Conservation (phyloP, 2,797 vertebrate species). For the Macroramphosus scolopax region DNA sequence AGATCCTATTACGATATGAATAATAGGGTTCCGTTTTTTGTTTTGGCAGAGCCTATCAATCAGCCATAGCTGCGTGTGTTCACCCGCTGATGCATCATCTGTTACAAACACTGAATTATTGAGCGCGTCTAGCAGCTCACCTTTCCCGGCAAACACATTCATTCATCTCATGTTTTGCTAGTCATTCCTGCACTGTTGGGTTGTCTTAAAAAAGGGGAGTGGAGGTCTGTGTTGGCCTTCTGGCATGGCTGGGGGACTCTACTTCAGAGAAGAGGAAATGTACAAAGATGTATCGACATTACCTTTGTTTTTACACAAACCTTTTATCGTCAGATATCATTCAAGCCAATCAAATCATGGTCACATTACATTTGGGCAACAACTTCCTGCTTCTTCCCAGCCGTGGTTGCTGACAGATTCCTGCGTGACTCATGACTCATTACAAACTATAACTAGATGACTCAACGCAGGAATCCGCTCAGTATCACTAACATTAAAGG, state of each 20-base stretch:
- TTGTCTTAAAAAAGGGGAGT: slow-evolving; percentile 17
- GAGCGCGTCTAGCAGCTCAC: slow-evolving; percentile 69
- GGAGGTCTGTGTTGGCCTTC: slow-evolving; percentile 19
- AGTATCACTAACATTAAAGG: background rate
- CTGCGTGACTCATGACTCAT: slow-evolving; percentile 30
- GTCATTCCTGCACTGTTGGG: slow-evolving; percentile 43
- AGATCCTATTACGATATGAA: slow-evolving; percentile 71
- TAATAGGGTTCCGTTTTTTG: slow-evolving; percentile 65
- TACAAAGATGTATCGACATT: too few species aligned
- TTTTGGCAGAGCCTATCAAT: slow-evolving; percentile 70
- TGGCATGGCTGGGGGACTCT: background rate
- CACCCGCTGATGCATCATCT: slow-evolving; percentile 77
- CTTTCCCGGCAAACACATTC: slow-evolving; percentile 78
- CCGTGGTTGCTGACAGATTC: background rate
- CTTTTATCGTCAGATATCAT: too few species aligned
- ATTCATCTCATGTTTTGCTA: slow-evolving; percentile 62
- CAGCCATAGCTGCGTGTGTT: slow-evolving; percentile 55
- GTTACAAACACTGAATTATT: slow-evolving; percentile 86
- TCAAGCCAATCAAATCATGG: too few species aligned
- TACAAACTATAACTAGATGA: slow-evolving; percentile 17
- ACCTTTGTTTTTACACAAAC: too few species aligned
- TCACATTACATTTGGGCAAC: too few species aligned
- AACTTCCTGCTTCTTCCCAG: too few species aligned
- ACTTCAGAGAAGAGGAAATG: too few species aligned
- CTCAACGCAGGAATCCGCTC: slow-evolving; percentile 12